Evolutionary conservation across 2,797 vertebrate species (phyloP).

Genomic region (Sandelia bainsii): DNA sequence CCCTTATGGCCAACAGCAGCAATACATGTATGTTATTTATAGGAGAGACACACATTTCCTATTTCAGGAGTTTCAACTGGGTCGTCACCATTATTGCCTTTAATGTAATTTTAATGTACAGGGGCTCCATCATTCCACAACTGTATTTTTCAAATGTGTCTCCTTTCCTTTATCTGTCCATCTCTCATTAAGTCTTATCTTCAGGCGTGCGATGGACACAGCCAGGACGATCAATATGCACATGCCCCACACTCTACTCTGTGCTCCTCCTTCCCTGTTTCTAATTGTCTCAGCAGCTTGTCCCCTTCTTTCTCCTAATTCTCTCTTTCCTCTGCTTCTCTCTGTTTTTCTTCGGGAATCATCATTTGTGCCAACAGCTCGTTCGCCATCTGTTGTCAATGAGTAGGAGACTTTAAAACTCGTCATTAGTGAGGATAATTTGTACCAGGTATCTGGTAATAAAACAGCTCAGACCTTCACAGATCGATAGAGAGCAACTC

Average conservation of each 20-base stretch:
- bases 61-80: conserved; percentile 19
- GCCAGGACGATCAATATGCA: conserved; percentile 65
- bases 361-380: conserved; percentile 32
- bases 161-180: conserved; percentile 46
- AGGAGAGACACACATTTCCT: conserved; percentile 35
- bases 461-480: conserved; percentile 68
- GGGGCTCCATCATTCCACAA: neutral
- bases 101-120: conserved; percentile 22
- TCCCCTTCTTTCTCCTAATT: conserved; percentile 9
- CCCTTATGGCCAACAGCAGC: conserved; percentile 65
- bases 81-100: neutral
- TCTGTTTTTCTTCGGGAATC: conserved; percentile 14
- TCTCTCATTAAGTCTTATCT: conserved; percentile 80
- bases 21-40: conserved; percentile 71
- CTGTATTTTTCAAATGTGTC: conserved; percentile 23
- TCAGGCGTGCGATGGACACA: conserved; percentile 48
- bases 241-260: conserved; percentile 11
- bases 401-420: conserved; percentile 45
- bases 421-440: conserved; percentile 61
- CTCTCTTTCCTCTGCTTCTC: conserved; percentile 12
- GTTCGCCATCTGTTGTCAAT: conserved; percentile 57
- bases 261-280: conserved; percentile 17
- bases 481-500: conserved; percentile 72
- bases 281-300: conserved; percentile 47
- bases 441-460: conserved; percentile 61